Conservation (phyloP, 2,113 vertebrate genomes). For the Orcinus orca region DNA sequence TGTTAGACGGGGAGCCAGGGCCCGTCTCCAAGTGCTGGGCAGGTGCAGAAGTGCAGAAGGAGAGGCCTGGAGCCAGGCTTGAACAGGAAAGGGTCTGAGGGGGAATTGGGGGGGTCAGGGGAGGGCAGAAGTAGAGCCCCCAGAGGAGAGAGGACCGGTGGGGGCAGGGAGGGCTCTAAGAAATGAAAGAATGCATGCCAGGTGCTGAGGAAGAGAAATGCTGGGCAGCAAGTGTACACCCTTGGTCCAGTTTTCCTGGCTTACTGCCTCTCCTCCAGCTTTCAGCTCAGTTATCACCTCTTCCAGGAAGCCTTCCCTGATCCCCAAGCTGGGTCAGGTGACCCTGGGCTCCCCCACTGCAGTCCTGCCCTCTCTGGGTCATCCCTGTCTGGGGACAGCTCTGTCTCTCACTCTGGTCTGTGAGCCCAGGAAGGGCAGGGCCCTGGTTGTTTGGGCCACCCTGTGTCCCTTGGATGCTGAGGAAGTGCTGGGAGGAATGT, state of each 20-base stretch:
- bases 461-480: background rate
- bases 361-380: background rate
- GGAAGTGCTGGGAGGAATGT: background rate
- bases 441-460: background rate
- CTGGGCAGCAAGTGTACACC: background rate
- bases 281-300: background rate
- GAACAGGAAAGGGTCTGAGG: rapidly evolving
- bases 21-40: background rate
- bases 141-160: background rate
- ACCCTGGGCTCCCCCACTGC: background rate
- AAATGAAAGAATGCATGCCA: background rate
- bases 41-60: background rate
- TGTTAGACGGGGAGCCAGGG: no score
- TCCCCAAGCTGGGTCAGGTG: background rate
- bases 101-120: background rate
- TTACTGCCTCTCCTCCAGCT: background rate
- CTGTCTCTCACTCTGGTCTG: background rate
- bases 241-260: background rate
- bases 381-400: background rate
- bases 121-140: background rate
- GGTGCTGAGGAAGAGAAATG: background rate
- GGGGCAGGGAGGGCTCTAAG: background rate
- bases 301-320: background rate
- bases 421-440: background rate
- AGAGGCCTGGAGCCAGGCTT: background rate